Conservation (phyloP, 1,140 invertebrate genomes). For the Cotesia typhae region DNA sequence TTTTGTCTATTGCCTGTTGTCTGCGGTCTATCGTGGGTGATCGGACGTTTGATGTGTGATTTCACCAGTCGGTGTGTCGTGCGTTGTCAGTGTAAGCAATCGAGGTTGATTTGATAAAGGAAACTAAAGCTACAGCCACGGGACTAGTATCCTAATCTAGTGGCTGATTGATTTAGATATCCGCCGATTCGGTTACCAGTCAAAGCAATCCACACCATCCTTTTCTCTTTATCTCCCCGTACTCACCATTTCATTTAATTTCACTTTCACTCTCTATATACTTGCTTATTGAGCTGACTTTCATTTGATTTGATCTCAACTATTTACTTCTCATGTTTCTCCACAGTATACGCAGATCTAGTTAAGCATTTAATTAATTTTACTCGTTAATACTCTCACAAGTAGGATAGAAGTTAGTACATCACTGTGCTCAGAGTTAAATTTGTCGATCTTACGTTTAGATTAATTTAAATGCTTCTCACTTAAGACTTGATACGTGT, state of each 20-base stretch:
- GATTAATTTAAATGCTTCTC: slow-evolving; percentile 11
- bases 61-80: too few relatives aligned
- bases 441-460: slow-evolving; percentile 3
- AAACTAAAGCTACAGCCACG: neutral
- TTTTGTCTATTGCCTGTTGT: too few relatives aligned
- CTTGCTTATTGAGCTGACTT: neutral
- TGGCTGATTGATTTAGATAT: slow-evolving; percentile 9
- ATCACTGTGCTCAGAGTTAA: neutral
- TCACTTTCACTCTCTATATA: neutral
- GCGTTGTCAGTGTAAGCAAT: too few relatives aligned
- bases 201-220: neutral
- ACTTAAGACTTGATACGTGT: neutral
- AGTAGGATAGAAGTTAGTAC: too few relatives aligned
- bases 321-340: slow-evolving; percentile 5
- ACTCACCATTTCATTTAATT: too few relatives aligned
- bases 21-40: too few relatives aligned
- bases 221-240: too few relatives aligned
- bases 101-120: neutral
- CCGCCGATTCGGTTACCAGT: neutral
- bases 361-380: too few relatives aligned
- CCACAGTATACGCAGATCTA: neutral
- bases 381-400: too few relatives aligned
- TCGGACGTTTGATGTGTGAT: too few relatives aligned
- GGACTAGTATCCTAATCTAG: neutral
- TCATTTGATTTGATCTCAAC: neutral